Evolutionary conservation across 2,113 vertebrate species (phyloP), one percentile per base, ranked within the genome.

Genomic region (Cynopterus brachyotis): DNA sequence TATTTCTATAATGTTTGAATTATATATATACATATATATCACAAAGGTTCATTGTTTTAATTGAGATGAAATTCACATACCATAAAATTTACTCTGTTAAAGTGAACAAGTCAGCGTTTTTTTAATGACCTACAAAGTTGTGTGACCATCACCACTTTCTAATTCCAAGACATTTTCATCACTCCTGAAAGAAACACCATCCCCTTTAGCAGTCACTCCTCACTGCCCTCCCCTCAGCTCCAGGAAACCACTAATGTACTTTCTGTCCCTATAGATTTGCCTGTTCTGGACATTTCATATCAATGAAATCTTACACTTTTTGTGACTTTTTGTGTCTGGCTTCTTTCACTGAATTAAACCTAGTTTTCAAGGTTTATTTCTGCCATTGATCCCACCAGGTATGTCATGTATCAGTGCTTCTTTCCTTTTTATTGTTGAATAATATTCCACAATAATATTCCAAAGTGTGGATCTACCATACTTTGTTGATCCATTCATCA

Each of bases 321-420:
- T 8, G 13, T 76, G 59, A 40, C 11, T 67, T 83, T n/a, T 78
- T 50, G 9, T 55, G 22, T 83, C 64, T 96, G 30, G 3, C 47
- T 53, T 80, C 94, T 84, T 83, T 86, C 66, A 64, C 35, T 81
- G 42, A 81, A n/a, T n/a, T n/a, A n/a, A n/a, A n/a, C n/a, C n/a
- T n/a, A n/a, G n/a, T 78, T 94, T 69, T 87, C 32, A 50, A 59
- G 50, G 22, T 69, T 73, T 26, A n/a, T 35, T 64, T 28, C 62
- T 79, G 55, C 42, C 16, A 4, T 24, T n/a, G 35, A 28, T 35
- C 30, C 81, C 28, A 17, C 26, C 13, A 19, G 53, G 26, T 24
- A 37, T n/a, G 42, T 40, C 53, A 19, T 30, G 2, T 50, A 3
- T 87, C 12, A 32, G 15, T 50, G 24, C 32, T 40, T 64, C 42